Conservation (phyloP, 1,140 invertebrate species). For the Platyscapa corneri region DNA sequence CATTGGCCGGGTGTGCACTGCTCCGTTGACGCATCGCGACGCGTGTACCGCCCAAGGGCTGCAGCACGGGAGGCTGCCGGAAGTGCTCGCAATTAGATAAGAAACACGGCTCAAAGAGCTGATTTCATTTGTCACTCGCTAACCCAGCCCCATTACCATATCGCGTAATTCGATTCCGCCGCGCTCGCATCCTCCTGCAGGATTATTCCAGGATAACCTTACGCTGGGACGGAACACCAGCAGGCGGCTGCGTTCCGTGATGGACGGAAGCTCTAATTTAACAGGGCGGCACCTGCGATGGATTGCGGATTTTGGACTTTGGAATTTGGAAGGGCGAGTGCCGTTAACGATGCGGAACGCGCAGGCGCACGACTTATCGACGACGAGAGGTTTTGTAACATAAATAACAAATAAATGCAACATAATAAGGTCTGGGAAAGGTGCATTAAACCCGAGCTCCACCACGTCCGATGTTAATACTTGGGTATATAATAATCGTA, state of each 20-base stretch:
- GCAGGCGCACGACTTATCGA: too few species aligned
- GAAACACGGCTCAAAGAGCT: neutral
- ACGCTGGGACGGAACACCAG: too few species aligned
- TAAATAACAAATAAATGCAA: constrained; percentile 1
- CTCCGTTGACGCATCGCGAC: constrained; percentile 13
- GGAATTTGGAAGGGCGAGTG: too few species aligned
- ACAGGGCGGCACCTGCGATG: too few species aligned
- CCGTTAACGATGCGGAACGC: too few species aligned
- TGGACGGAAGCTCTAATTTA: too few species aligned
- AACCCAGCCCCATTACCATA: too few species aligned
- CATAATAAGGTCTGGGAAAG: neutral
- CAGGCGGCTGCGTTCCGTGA: too few species aligned
- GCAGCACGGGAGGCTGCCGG: neutral
- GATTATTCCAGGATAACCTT: too few species aligned
- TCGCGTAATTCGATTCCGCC: too few species aligned
- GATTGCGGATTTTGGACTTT: too few species aligned
- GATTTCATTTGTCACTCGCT: neutral
- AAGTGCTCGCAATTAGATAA: neutral
- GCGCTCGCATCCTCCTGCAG: too few species aligned
- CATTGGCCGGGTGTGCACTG: constrained; percentile 20
- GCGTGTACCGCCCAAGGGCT: constrained; percentile 4
- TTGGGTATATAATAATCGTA: constrained; percentile 36
- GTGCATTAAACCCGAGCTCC: neutral
- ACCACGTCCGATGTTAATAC: neutral
- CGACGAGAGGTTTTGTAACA: neutral